Base-by-base conservation (phyloP, 1,140 invertebrate genomes). In the Tribolium castaneum region DNA sequence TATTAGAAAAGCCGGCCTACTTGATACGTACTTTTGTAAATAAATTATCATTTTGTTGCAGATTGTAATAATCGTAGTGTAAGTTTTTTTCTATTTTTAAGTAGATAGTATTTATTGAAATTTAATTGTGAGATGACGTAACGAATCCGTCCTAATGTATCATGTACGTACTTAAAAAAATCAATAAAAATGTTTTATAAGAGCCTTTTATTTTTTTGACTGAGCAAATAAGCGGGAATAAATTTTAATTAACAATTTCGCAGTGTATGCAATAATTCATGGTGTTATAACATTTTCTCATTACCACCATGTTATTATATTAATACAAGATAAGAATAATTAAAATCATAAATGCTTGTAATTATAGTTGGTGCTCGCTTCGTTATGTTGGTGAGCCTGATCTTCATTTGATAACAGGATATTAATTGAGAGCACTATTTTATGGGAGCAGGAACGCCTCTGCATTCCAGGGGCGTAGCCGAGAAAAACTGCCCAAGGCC, bases 291-390 rank as follows among this genome's bases (percentile, higher is more conserved):
- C 77, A 79, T 82, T 79, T 80, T 80, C 80, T 78, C 76, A 80
- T 79, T 79, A 81, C 78, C 78, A 81, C 70, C 52, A 45, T 80
- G 80, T 81, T 80, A 81, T 80, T 82, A 80, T 79, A 80, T 82
- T 80, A 78, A 80, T 80, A 56, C 30, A 73, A 75, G 81, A 82
- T 82, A 82, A 82, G 78, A 78, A 82, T 81, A 82, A 82, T 82
- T 82, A 82, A 82, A 82, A 82, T 73, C 76, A 70, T 81, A 82
- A 82, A 81, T 75, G 81, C 72, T 82, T 77, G 80, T 82, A 81
- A 82, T 82, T 82, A 82, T 73, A 76, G 72, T 45, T 74, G 70
- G 30, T 71, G 78, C 75, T 75, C 74, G 49, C 22, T 78, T 80
- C 76, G 78, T 81, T 80, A 76, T 78, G 39, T 76, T 73, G 74